These are phyloP conservation scores for Alaudala cheleensis DNA, from an alignment of 2,113 vertebrate genomes.

Conservation along the genomic window DNA sequence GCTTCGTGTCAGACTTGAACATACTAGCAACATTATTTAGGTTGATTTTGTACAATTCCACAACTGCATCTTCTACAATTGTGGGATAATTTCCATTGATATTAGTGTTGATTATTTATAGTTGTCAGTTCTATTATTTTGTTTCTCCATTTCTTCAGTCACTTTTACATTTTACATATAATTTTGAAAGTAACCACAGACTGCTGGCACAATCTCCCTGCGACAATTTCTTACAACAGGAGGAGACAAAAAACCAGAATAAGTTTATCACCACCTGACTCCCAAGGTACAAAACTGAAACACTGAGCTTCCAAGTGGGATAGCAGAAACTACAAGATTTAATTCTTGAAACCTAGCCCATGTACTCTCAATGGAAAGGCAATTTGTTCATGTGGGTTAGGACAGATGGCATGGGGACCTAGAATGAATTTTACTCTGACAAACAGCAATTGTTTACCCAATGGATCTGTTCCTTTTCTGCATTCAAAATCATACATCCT, in stretches of 20 bases:
- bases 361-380: not conserved
- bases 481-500: not conserved
- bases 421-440: conserved; percentile 11
- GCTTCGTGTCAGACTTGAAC: not conserved
- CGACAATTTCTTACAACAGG: not conserved
- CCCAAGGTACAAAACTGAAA: not conserved
- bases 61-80: not conserved
- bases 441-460: not conserved
- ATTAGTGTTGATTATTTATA: not conserved
- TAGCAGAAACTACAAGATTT: not conserved
- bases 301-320: not conserved
- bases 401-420: not conserved
- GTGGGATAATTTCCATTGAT: not conserved
- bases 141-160: not conserved
- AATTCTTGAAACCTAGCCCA: not conserved
- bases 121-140: not conserved
- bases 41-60: not conserved
- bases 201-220: not conserved
- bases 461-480: not conserved
- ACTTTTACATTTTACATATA: not conserved
- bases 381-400: conserved; percentile 29
- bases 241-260: not conserved
- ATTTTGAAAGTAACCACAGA: not conserved
- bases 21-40: not conserved
- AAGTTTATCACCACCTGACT: not conserved